Base-by-base conservation (phyloP, 2,113 vertebrate species). In the Prionailurus viverrinus region DNA sequence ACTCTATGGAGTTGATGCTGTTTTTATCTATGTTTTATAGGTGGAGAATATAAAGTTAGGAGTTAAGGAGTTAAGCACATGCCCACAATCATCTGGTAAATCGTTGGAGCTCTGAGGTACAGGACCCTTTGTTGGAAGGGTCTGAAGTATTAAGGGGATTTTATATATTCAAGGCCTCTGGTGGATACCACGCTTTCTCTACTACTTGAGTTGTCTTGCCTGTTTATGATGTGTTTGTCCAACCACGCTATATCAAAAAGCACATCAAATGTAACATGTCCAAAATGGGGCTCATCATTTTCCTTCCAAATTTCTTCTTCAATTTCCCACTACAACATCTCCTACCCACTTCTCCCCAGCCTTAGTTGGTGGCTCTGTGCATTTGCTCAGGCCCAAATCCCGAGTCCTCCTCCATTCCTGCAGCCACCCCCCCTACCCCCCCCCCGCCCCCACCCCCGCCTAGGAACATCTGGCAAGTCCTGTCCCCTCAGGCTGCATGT, bases 21-120 rank as follows among this genome's bases (percentile, higher is more conserved):
- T 31, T 83, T 84, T 88, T 63, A 87, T 9, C 69, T 39, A 36
- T 11, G 73, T 89, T 84, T 95, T 69, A 63, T 58, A 66, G 18
- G 39, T 36, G 27, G 45, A 19, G 39, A 92, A 33, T 41, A 71
- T 4, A 87, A 81, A 7, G 27, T 82, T n/a, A 48, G 68, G 10
- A 97, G 65, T 61, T 90, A 87, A 65, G 21, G 10, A 97, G 65
- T 61, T 90, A 87, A 65, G 21, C 19, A 18, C 27, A 48, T 55
- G 16, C 7, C 63, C 31, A 1, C 16, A 23, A 51, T 68, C 55
- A 91, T 53, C 58, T 18, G 14, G 25, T 61, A 45, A 93, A 36
- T n/a, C 41, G 27, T 82, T 76, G 71, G 66, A 95, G 51, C 19
- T 86, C 63, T 55, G 79, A 82, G 31, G 36, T 4, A 7, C 29